Evolutionary conservation across 2,113 vertebrate genomes (phyloP).

Genomic region (Colistium nudipinnis): DNA sequence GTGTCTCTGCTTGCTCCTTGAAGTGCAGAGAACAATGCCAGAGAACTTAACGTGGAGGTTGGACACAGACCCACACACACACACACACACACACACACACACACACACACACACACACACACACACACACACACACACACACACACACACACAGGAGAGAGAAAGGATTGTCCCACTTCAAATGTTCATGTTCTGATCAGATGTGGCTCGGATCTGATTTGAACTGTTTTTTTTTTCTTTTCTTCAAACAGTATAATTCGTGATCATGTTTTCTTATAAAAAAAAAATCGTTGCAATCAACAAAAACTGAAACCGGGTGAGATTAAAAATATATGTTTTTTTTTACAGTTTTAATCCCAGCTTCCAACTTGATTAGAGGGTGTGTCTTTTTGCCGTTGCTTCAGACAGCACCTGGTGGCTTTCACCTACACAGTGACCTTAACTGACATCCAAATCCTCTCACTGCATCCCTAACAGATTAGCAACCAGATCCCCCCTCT

Average conservation of each 20-base stretch:
- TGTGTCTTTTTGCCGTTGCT: neutral
- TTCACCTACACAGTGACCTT: conserved; percentile 25
- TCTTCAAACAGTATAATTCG: too few species aligned
- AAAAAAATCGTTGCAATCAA: too few species aligned
- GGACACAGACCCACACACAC: conserved; percentile 3
- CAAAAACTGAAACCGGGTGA: neutral
- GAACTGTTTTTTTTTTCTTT: too few species aligned
- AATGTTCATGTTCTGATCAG: neutral
- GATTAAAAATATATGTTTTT: too few species aligned
- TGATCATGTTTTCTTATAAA: too few species aligned
- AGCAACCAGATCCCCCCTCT: conserved; percentile 31
- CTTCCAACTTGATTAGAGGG: conserved; percentile 3
- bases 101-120: neutral
- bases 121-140: too few species aligned
- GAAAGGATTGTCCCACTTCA: neutral
- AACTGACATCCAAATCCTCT: conserved; percentile 35
- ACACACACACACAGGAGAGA: neutral
- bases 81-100: neutral
- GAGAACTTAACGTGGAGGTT: too few species aligned
- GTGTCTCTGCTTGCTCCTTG: conserved; percentile 13
- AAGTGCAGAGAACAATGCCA: conserved; percentile 19
- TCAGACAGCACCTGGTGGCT: neutral
- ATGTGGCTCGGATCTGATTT: too few species aligned
- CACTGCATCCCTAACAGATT: conserved; percentile 32
- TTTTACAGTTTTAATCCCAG: neutral